phyloP scores from a whole-genome alignment of 2,113 vertebrate species.

The Coryphaenoides rupestris region DNA sequence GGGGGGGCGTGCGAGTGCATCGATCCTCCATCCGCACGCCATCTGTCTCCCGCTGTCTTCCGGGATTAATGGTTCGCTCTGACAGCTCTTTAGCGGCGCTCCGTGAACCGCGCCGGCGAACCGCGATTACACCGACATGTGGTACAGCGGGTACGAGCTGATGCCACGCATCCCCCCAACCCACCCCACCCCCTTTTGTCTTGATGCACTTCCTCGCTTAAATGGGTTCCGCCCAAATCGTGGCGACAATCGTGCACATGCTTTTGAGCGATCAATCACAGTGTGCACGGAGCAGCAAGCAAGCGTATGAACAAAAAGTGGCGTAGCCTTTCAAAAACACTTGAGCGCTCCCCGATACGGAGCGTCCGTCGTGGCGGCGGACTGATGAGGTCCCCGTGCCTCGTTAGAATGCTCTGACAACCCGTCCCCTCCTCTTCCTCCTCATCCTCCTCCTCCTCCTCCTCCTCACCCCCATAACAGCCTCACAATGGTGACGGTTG shows the following conservation, averaged over 20 bases:
- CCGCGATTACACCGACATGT: conserved; percentile 57
- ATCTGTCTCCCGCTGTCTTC: conserved; percentile 66
- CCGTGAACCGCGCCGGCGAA: conserved; percentile 35
- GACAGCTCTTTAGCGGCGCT: conserved; percentile 59
- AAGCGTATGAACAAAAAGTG: not conserved
- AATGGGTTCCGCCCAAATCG: not conserved
- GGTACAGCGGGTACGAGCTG: conserved; percentile 13
- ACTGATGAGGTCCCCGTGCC: conserved; percentile 49
- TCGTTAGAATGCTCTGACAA: conserved; percentile 55
- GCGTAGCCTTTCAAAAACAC: conserved; percentile 12
- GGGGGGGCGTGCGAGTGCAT: conserved; percentile 46
- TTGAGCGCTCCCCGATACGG: conserved; percentile 13
- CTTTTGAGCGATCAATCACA: conserved; percentile 33
- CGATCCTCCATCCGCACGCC: conserved; percentile 64
- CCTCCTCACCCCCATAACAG: not conserved
- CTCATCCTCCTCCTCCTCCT: too few relatives aligned
- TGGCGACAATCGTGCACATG: not conserved
- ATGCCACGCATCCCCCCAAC: not conserved
- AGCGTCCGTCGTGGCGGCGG: conserved; percentile 35
- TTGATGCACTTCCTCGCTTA: not conserved
- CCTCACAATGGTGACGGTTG: conserved; percentile 55
- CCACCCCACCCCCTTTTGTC: not conserved
- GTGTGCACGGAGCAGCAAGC: conserved; percentile 24
- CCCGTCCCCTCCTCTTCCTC: too few relatives aligned
- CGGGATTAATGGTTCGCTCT: conserved; percentile 66